Base-by-base conservation (phyloP, 2,888 invertebrate genomes). In the Cremastobaeus sp. region DNA sequence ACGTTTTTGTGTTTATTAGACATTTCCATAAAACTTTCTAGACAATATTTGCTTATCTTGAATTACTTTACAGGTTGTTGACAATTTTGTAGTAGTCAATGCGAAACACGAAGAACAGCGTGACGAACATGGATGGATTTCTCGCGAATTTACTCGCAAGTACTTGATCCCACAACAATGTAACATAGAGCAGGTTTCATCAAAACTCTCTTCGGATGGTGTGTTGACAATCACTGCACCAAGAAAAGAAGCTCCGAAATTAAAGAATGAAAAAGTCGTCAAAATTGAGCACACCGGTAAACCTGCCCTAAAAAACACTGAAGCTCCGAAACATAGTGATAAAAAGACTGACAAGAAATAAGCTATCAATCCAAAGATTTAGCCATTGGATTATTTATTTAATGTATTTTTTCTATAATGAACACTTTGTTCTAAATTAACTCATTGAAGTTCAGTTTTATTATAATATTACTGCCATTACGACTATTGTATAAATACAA, bases 51-150 rank as follows among this genome's bases (percentile, higher is more conserved):
- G 3, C 3, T 35, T 2, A 3, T 2, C 3, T 12, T n/a, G n/a
- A n/a, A n/a, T n/a, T n/a, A n/a, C n/a, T 3, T 35, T 35, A 15
- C 35, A 35, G 35, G 15, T 35, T 14, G 14, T 14, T 5, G 35
- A 35, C 35, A 35, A 35, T 4, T 90, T 90, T 57, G 90, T 95
- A 9, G 90, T 92, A 21, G 90, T 94, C 9, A 93, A 94, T 84
- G 95, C 93, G 0, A 94, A 93, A 81, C 95, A 94, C 82, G 94
- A 95, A 81, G 95, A 96, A 85, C 94, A 93, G 79, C 92, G 92
- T 76, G 96, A 96, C 84, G 95, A 95, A 80, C 95, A 95, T 37
- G 85, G 85, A 2, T 88, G 84, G 78, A 82, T 90, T 14, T 87
- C 88, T 1, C 78, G 89, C 15, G 87, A 89, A 71, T 89, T 89